A percentile compares a stretch with the other conserved stretches of the same genome.
phyloP scores from a whole-genome alignment of 2,888 invertebrate genomes.

The Calameuta filiformis region DNA sequence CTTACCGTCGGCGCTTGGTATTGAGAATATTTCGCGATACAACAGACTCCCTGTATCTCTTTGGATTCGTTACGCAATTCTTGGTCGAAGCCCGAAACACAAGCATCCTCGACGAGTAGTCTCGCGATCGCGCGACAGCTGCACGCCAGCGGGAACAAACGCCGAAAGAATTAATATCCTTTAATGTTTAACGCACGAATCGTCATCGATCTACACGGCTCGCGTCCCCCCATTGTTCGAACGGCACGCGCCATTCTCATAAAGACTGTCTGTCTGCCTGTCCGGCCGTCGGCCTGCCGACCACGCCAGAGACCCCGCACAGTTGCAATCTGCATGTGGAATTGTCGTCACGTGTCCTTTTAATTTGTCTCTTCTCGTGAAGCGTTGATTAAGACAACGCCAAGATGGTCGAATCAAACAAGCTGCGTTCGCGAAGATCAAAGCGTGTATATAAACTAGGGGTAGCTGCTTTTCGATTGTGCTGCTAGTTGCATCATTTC shows the following conservation, averaged over 20 bases:
- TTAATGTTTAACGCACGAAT: not conserved
- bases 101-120: not conserved
- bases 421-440: slow-evolving; percentile 14
- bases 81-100: not conserved
- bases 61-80: not conserved
- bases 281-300: slow-evolving; percentile 10
- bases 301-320: not conserved
- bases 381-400: slow-evolving; percentile 20
- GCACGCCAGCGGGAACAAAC: not conserved
- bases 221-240: slow-evolving; percentile 32
- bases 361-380: slow-evolving; percentile 52
- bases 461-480: not conserved
- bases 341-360: slow-evolving; percentile 55
- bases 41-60: not conserved
- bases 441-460: slow-evolving; percentile 8
- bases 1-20: not conserved
- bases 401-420: slow-evolving; percentile 31
- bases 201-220: slow-evolving; percentile 9
- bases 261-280: slow-evolving; percentile 14
- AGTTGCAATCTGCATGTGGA: slow-evolving; percentile 35
- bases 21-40: not conserved
- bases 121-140: not conserved
- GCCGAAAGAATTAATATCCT: not conserved
- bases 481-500: not conserved
- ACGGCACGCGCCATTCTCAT: slow-evolving; percentile 37